phyloP scores from a whole-genome alignment of 2,888 invertebrate species.

The Napeogenes inachia region DNA sequence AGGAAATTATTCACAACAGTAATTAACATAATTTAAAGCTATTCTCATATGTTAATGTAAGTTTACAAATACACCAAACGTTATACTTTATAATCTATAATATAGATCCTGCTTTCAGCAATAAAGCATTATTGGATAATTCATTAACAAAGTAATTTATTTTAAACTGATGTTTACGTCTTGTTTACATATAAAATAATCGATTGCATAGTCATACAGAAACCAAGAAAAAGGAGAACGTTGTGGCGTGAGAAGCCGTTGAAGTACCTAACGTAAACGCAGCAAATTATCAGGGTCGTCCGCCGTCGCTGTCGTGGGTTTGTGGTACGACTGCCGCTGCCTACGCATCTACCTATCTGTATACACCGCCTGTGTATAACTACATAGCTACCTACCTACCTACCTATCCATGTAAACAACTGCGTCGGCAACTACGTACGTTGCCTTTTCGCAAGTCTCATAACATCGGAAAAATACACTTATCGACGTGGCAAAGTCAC shows the following conservation, averaged over 20 bases:
- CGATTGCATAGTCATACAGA: slow-evolving; percentile 43
- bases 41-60: slow-evolving; percentile 1
- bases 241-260: slow-evolving; percentile 74
- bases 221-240: slow-evolving; percentile 61
- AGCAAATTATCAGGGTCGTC: slow-evolving; percentile 75
- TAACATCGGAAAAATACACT: slow-evolving; percentile 60
- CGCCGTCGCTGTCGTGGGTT: slow-evolving; percentile 59
- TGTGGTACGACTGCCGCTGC: slow-evolving; percentile 58
- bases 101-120: slow-evolving; percentile 9
- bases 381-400: slow-evolving; percentile 42
- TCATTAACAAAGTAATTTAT: neutral
- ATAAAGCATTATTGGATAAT: neutral
- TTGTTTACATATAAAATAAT: slow-evolving; percentile 18
- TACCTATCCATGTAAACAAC: slow-evolving; percentile 50
- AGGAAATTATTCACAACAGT: neutral
- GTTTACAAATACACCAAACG: neutral
- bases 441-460: slow-evolving; percentile 30
- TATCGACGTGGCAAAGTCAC: slow-evolving; percentile 48
- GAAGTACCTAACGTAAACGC: slow-evolving; percentile 71
- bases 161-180: neutral
- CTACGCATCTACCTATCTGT: slow-evolving; percentile 59
- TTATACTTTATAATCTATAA: slow-evolving; percentile 18
- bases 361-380: slow-evolving; percentile 27
- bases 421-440: slow-evolving; percentile 36
- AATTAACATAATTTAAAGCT: slow-evolving; percentile 1